phyloP scores from a whole-genome alignment of 2,113 vertebrate genomes.

The Brachyhypopomus gauderio region DNA sequence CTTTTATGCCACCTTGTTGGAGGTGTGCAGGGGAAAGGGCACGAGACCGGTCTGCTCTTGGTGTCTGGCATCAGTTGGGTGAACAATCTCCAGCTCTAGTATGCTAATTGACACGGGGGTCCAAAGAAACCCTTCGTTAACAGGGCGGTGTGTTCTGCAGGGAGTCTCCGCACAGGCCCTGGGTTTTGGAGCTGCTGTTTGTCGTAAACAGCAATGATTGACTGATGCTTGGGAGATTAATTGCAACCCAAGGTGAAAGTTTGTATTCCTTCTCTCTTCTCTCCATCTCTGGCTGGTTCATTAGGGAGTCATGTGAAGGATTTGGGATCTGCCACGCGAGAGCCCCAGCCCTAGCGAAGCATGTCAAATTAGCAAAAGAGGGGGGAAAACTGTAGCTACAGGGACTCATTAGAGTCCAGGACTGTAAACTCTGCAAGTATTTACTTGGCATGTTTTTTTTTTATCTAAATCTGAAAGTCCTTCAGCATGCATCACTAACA shows the following conservation, averaged over 20 bases:
- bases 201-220: slow-evolving; percentile 51
- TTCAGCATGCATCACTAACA: slow-evolving; percentile 20
- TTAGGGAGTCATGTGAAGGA: slow-evolving; percentile 67
- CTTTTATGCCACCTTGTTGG: too few relatives aligned
- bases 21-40: neutral
- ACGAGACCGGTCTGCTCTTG: neutral
- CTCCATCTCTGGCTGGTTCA: slow-evolving; percentile 61
- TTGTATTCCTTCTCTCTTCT: slow-evolving; percentile 56
- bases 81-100: neutral
- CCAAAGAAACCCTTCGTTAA: slow-evolving; percentile 11
- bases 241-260: slow-evolving; percentile 58
- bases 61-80: neutral
- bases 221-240: slow-evolving; percentile 66
- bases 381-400: slow-evolving; percentile 62
- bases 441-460: slow-evolving; percentile 54
- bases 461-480: slow-evolving; percentile 25
- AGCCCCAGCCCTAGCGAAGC: slow-evolving; percentile 72
- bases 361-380: slow-evolving; percentile 72
- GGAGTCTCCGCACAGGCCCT: neutral
- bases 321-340: slow-evolving; percentile 62
- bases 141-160: neutral
- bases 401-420: slow-evolving; percentile 75
- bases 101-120: slow-evolving; percentile 2
- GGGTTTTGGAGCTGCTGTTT: slow-evolving; percentile 27
- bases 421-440: slow-evolving; percentile 59